These are phyloP conservation scores for Chrysogorgia sp. DNA, from an alignment of 92 coral and sea anemone genomes.

Conservation along the genomic window DNA sequence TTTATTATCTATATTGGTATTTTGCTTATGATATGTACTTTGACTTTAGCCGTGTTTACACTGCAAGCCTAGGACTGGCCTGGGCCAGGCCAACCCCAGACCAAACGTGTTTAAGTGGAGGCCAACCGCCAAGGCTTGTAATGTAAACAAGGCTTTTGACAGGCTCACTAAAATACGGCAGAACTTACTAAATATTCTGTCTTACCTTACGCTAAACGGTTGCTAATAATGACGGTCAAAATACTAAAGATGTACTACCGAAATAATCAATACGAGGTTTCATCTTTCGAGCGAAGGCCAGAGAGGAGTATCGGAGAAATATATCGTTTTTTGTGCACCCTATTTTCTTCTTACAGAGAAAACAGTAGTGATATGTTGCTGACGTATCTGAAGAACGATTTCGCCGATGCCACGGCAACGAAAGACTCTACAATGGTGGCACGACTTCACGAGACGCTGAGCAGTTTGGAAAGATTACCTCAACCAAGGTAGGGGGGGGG, in stretches of 20 bases:
- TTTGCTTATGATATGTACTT: too few relatives aligned
- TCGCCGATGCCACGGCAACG: conserved; percentile 91
- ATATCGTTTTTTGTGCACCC: too few relatives aligned
- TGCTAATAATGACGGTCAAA: conserved; percentile 39
- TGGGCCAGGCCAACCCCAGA: too few relatives aligned
- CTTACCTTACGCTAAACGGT: too few relatives aligned
- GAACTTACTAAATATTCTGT: too few relatives aligned
- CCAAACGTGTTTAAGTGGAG: neutral
- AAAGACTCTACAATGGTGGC: conserved; percentile 87
- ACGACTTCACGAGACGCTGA: conserved; percentile 86
- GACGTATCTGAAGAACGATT: conserved; percentile 83
- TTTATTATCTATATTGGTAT: too few relatives aligned
- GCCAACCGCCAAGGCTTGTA: neutral
- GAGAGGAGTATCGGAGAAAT: too few relatives aligned
- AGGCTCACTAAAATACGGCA: conserved; percentile 84
- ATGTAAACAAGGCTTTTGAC: conserved; percentile 70
- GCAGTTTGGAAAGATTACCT: conserved; percentile 73
- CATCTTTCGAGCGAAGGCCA: too few relatives aligned
- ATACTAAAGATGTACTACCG: too few relatives aligned
- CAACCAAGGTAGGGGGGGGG: conserved; percentile 72
- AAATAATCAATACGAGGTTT: too few relatives aligned
- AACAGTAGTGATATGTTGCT: conserved; percentile 63
- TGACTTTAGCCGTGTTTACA: too few relatives aligned
- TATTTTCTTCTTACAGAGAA: neutral
- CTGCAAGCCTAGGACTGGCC: too few relatives aligned